These are phyloP conservation scores for Babylonia areolata DNA, from an alignment of 1,140 invertebrate species.

Conservation along the genomic window DNA sequence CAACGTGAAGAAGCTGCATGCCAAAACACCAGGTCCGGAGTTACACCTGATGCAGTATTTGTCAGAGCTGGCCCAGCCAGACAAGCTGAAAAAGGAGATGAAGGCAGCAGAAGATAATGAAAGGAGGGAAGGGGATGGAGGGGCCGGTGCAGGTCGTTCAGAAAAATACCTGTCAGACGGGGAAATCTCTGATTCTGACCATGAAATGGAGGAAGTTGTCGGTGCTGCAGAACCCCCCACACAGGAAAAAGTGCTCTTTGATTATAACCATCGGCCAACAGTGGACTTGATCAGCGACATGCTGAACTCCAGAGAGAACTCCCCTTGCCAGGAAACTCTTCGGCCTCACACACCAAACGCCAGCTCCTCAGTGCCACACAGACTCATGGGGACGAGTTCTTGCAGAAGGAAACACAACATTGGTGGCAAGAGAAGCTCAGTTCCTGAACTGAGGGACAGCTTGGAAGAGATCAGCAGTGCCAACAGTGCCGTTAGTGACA, in stretches of 20 bases:
- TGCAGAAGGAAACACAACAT: background rate
- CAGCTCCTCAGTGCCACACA: too few relatives aligned
- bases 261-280: slow-evolving; percentile 1
- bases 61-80: background rate
- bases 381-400: too few relatives aligned
- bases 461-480: background rate
- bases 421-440: background rate
- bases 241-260: background rate
- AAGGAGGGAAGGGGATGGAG: background rate
- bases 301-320: background rate
- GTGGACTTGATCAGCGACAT: background rate
- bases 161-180: background rate
- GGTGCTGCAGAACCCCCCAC: background rate
- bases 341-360: background rate
- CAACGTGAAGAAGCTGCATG: slow-evolving; percentile 21
- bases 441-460: background rate
- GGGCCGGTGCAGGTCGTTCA: background rate
- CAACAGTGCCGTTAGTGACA: background rate
- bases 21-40: background rate
- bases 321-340: background rate
- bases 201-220: background rate
- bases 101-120: background rate
- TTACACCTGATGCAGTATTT: background rate
- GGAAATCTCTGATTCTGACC: background rate
- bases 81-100: background rate